Base-by-base conservation (phyloP, 1,140 invertebrate genomes). In the Megalonaias nervosa region DNA sequence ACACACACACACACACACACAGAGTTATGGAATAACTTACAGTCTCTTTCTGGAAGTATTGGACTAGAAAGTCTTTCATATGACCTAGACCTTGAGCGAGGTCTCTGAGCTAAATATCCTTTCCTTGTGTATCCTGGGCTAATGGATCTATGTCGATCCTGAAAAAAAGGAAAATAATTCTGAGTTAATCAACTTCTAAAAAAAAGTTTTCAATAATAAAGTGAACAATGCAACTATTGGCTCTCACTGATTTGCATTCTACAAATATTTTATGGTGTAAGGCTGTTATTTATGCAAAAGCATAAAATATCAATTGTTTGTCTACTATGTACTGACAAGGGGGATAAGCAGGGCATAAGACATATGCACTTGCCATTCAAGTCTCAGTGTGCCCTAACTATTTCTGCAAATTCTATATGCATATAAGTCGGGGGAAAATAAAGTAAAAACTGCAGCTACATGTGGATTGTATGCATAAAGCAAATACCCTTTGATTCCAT, bases 21-120 rank as follows among this genome's bases (percentile, higher is more conserved):
- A 31, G 26, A 31, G 26, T 15, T 21, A 65, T 14, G 62, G 31
- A 16, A 14, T 31, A 23, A 85, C 86, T 86, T 81, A 88, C 86
- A 79, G 23, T 86, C 85, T 82, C 84, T 82, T 55, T 86, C 85
- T 48, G 81, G 80, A 73, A 81, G 77, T 56, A 83, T 55, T 16
- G 77, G 79, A 75, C 82, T 84, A 48, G 61, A 59, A n/a, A 81
- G 31, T 65, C 85, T 75, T 23, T 88, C 86, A 75, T 71, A 81
- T 61, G 86, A 88, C 59, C 84, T 64, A 82, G 85, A 86, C 80
- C 85, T 83, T 81, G 86, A 88, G 72, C 85, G 83, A 75, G 83
- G 79, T 71, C 82, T 77, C 67, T 84, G 82, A 65, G 84, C 71
- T 14, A 83, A 60, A 62, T 88, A 86, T 78, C 83, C 80, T 26